phyloP scores from a whole-genome alignment of 2,797 vertebrate species.

The Triplophysa yarkandensis region DNA sequence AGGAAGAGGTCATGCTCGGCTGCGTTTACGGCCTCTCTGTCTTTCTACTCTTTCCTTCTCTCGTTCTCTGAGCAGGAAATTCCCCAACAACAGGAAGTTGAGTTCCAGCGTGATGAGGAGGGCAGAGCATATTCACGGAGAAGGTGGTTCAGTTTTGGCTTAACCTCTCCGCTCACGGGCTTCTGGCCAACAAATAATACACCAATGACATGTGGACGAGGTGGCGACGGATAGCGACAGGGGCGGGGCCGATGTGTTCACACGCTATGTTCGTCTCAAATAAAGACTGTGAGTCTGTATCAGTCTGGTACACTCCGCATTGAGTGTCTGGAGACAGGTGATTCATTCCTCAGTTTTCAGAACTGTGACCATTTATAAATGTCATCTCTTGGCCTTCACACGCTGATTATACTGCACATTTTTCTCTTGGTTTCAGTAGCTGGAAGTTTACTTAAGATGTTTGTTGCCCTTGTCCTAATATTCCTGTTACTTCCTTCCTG shows the following conservation, averaged over 20 bases:
- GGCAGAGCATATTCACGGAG: conserved; percentile 74
- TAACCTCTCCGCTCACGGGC: conserved; percentile 68
- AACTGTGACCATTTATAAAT: neutral
- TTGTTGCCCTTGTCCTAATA: conserved; percentile 35
- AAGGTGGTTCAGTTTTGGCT: conserved; percentile 74
- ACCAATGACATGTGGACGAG: conserved; percentile 67
- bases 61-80: conserved; percentile 71
- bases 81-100: conserved; percentile 74
- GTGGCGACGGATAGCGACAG: conserved; percentile 61
- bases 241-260: conserved; percentile 71
- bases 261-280: conserved; percentile 71
- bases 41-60: conserved; percentile 51
- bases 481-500: conserved; percentile 52
- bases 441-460: conserved; percentile 45
- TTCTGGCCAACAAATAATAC: conserved; percentile 70
- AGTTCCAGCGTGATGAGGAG: conserved; percentile 69
- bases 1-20: conserved; percentile 74
- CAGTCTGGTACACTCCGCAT: neutral
- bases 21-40: conserved; percentile 67
- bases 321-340: neutral
- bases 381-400: conserved; percentile 23
- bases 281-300: conserved; percentile 55
- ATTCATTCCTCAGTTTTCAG: no score
- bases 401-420: conserved; percentile 16
- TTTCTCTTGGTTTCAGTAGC: conserved; percentile 14